phyloP scores from a whole-genome alignment of 1,140 invertebrate species.

The Ostrea denselamellosa region DNA sequence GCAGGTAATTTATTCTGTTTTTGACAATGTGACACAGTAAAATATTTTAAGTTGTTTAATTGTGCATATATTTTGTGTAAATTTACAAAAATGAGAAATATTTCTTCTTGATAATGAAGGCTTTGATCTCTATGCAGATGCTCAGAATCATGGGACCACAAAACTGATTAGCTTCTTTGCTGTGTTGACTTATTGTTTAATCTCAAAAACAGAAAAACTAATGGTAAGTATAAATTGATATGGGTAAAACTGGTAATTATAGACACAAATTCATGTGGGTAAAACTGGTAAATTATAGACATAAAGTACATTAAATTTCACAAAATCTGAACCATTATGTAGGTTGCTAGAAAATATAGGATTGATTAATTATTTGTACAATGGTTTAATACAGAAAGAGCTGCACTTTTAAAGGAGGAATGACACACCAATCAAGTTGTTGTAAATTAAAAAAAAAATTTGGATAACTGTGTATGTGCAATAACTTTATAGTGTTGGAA shows the following conservation, averaged over 20 bases:
- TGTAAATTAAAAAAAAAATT: no score
- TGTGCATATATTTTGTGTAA: no score
- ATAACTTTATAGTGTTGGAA: no score
- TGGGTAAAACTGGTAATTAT: no score
- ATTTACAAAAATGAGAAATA: no score
- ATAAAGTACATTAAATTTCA: background rate
- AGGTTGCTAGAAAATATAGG: background rate
- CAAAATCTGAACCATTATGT: background rate
- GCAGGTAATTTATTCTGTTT: slow-evolving; percentile 72
- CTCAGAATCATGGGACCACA: slow-evolving; percentile 89
- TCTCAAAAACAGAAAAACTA: slow-evolving; percentile 93
- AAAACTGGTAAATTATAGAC: background rate
- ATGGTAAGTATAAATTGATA: slow-evolving; percentile 85
- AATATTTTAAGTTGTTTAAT: no score
- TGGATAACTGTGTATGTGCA: no score
- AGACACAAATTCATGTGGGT: background rate
- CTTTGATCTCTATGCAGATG: slow-evolving; percentile 81
- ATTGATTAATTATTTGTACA: no score
- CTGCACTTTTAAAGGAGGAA: no score
- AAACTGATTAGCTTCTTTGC: slow-evolving; percentile 95
- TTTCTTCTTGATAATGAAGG: background rate
- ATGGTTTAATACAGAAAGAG: no score
- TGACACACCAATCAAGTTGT: no score
- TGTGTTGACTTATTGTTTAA: slow-evolving; percentile 92
- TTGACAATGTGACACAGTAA: background rate